Conservation (phyloP, 2,888 invertebrate species). For the Therioaphis trifolii region DNA sequence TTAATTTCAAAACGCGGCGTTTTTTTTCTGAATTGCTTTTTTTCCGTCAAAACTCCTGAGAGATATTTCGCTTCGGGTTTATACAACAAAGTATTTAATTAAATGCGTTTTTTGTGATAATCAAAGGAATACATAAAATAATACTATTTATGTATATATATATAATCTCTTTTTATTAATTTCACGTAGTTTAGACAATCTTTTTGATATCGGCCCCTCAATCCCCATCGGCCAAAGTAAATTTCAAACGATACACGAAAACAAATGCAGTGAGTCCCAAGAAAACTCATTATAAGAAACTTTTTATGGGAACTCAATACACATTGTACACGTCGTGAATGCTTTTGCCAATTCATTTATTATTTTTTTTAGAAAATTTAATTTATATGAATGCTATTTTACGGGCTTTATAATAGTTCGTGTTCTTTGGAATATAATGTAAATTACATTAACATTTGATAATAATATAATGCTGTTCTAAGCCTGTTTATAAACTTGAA, state of each 20-base stretch:
- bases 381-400: conserved; percentile 20
- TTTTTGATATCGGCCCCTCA: conserved; percentile 9
- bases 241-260: conserved; percentile 29
- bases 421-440: neutral
- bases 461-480: neutral
- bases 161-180: conserved; percentile 33
- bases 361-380: conserved; percentile 21
- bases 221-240: neutral
- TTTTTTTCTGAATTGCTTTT: neutral
- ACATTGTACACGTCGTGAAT: conserved; percentile 15
- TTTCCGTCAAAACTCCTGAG: neutral
- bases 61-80: neutral
- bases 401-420: neutral
- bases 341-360: conserved; percentile 12
- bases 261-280: conserved; percentile 23
- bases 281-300: conserved; percentile 56
- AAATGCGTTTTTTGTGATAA: neutral
- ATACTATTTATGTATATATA: neutral
- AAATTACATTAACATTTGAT: conserved; percentile 39
- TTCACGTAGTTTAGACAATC: neutral
- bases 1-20: neutral
- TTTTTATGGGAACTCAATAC: conserved; percentile 30
- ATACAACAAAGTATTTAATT: conserved; percentile 23
- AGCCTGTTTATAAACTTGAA: conserved; percentile 11
- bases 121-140: conserved; percentile 31